Percentiles rank a stretch among this genome's conserved stretches.
phyloP scores from a whole-genome alignment of 2,797 vertebrate species.

The Dicrostonyx torquatus region DNA sequence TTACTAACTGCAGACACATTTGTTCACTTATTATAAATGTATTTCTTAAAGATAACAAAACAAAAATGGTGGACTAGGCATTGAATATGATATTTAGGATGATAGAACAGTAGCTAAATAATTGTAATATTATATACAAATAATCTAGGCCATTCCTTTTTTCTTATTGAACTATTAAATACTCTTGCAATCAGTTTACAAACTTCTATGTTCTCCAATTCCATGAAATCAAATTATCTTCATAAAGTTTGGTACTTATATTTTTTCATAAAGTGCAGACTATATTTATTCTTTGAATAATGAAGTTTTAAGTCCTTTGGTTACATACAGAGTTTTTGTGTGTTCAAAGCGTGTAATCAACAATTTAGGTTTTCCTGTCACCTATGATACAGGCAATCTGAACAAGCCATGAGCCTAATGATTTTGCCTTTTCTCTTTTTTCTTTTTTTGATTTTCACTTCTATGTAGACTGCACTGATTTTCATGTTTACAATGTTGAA shows the following conservation, averaged over 20 bases:
- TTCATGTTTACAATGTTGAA: background rate
- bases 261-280: background rate
- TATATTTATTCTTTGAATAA: background rate
- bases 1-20: background rate
- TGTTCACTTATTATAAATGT: background rate
- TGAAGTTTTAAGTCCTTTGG: background rate
- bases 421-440: background rate
- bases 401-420: background rate
- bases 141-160: background rate
- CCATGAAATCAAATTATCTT: background rate
- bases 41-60: background rate
- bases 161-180: slow-evolving; percentile 21
- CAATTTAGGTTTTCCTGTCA: background rate
- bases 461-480: background rate
- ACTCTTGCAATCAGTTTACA: slow-evolving; percentile 10
- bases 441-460: background rate
- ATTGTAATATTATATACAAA: background rate
- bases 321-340: background rate
- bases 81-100: background rate
- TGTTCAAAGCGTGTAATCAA: background rate
- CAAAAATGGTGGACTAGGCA: background rate
- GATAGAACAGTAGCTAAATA: background rate
- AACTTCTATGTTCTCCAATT: background rate
- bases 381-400: background rate
- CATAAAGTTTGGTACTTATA: background rate